Evolutionary conservation across 2,113 vertebrate species (phyloP), one percentile per base, ranked within the genome.

Genomic region (Trogon melanurus): DNA sequence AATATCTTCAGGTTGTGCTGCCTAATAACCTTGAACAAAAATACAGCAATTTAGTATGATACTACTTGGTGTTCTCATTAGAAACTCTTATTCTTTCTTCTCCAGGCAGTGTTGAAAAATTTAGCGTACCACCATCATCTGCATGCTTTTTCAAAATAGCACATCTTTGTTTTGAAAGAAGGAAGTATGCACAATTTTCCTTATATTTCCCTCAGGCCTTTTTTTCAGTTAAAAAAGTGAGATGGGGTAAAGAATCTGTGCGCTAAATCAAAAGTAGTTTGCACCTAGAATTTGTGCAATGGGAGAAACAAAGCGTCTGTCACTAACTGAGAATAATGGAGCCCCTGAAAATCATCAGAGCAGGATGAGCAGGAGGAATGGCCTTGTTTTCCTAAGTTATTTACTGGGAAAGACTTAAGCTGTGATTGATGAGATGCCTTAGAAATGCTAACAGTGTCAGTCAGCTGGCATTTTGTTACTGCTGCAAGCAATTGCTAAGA

Each of bases 391-490:
- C 58, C 53, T 45, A n/a, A 86, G 57, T 72, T 53, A 27, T 69
- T 91, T 64, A 2, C 69, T 61, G 84, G 73, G 65, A 85, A 32
- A 89, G 93, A 30, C 36, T 92, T 9, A 6, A 45, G 80, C 6
- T 79, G 61, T 95, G 95, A 94, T 92, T 89, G 94, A 92, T 96
- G 89, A 91, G 80, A 15, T 83, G 41, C 57, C 80, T 50, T 57
- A 69, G 93, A 58, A 92, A 4, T 32, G n/a, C 84, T 29, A 65
- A 48, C 65, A 44, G 53, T 14, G 51, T 64, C 64, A 83, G 79
- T 91, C 91, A 88, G 61, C 32, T 87, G 86, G 95, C 84, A 69
- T 81, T 89, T 81, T 67, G 89, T 79, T 85, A 48, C 41, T 89
- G 76, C 95, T 89, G 83, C 26, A 50, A 92, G 86, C 54, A 54